Base-by-base conservation (phyloP, 2,888 invertebrate species). In the Scotopteryx bipunctaria region DNA sequence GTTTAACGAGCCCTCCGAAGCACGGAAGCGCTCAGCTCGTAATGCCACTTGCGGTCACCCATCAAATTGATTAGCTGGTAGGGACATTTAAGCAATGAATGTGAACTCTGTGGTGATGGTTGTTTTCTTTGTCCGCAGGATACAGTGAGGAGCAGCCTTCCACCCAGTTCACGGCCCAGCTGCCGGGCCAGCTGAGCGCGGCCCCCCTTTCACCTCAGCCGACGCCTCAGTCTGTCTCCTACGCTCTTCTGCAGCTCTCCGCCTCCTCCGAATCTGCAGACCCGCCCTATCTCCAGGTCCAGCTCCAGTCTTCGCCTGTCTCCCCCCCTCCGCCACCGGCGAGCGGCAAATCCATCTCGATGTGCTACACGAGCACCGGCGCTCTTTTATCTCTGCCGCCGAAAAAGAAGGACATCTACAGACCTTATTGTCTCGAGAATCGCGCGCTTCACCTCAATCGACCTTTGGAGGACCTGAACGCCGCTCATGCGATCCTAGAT, bases 381-480 rank as follows among this genome's bases (percentile, higher is more conserved):
- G 94, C 95, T n/a, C 93, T 95, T 27, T 88, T 96, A 16, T 95
- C 96, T 51, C 85, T 97, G 71, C 97, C 97, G 59, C 97, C 97
- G 2, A 97, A 97, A 83, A 97, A 97, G 83, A 96, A 97, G 82
- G 97, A 97, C 82, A 96, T 97, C 69, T 97, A 97, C 82, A 92
- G 97, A 57, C 97, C 97, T 0, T 97, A 97, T 85, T 96, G 96
- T 59, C 86, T 95, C 61, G 95, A 94, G 57, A 94, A 94, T 68
- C 93, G 93, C 71, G 92, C 92, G 11, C 81, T 77, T 40, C 91
- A 92, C 49, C 85, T 91, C 19, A 87, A 92, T 47, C 88, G 92
- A 25, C 94, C 95, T 19, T 95, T 95, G 74, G 96, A 96, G 78
- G 96, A 97, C 71, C 91, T 97, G 41, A 95, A 95, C 67, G 96